Base-by-base conservation (phyloP, 2,113 vertebrate genomes). In the Corythornis cristatus region DNA sequence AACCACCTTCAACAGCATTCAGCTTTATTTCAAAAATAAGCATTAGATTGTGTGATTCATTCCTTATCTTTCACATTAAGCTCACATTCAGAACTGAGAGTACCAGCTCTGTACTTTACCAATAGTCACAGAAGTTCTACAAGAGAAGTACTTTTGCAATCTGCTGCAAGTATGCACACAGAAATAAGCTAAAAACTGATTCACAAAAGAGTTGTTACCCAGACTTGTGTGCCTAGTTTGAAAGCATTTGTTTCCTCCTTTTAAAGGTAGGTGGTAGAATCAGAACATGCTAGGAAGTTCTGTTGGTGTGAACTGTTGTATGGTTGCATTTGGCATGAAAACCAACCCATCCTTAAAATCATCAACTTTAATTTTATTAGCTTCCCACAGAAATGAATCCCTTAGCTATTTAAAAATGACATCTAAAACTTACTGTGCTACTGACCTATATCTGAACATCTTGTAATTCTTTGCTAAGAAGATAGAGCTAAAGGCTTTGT, bases 381-480 rank as follows among this genome's bases (percentile, higher is more conserved):
- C 54, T 66, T n/a, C 60, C 10, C 37, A 26, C 62, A 87, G 33
- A 93, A 95, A 58, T 88, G 72, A 81, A 74, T 79, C 66, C 85
- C 80, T 46, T 85, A 74, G 72, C 2, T 10, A 61, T 90, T 93
- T 92, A 92, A 95, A 90, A 92, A 93, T 95, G 91, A 29, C 93
- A 89, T 88, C 53, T 88, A 56, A 88, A 93, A 60, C 54, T 83
- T 83, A 66, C 67, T 90, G 83, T 95, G 91, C 89, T 86, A 88
- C 85, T 94, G 91, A 93, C 94, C 89, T 93, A 86, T 77, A 94
- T 95, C 81, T 89, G 91, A 91, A 80, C 64, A 93, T 91, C 82
- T 89, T 80, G 60, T 62, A 83, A 53, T 56, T 94, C 86, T 88
- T 88, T 58, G 61, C 91, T 88, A 64, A 83, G 54, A 71, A n/a